Evolutionary conservation across 2,113 vertebrate genomes (phyloP).

Genomic region (Orthochromis indermauri): DNA sequence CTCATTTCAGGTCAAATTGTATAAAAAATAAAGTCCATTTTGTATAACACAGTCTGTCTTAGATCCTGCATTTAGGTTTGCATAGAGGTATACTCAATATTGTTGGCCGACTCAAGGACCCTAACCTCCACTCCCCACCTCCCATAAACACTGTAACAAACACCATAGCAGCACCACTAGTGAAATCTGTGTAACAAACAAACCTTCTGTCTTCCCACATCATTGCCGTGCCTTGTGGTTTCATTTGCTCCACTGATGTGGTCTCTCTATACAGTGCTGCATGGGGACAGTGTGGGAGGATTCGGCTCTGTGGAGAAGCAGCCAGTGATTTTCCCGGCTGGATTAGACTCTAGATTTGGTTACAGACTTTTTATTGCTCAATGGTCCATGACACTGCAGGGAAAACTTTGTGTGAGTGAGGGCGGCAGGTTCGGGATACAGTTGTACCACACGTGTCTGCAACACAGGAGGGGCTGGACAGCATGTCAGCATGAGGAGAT

Average conservation of each 20-base stretch:
- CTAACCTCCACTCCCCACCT: neutral
- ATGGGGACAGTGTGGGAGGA: neutral
- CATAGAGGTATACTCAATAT: neutral
- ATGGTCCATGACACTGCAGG: constrained; percentile 23
- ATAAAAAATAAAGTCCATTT: neutral
- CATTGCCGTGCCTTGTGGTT: constrained; percentile 3
- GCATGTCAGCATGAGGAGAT: neutral
- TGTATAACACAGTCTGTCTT: neutral
- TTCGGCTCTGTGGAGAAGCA: neutral
- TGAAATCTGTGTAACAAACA: neutral
- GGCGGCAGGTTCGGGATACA: constrained; percentile 42
- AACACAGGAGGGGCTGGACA: neutral
- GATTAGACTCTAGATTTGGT: constrained; percentile 62
- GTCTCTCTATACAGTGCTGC: neutral
- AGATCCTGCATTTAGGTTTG: neutral
- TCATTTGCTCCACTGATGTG: constrained; percentile 1
- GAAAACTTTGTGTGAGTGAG: constrained; percentile 44
- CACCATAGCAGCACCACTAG: neutral
- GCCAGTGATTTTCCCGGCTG: constrained; percentile 50
- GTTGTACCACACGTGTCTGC: neutral
- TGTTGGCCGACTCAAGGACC: neutral
- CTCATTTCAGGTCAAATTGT: neutral
- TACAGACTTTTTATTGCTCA: constrained; percentile 63
- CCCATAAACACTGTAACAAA: neutral
- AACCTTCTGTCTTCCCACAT: neutral